These are phyloP conservation scores for Mesembrinibis cayennensis DNA, from an alignment of 2,113 vertebrate genomes.

Conservation along the genomic window DNA sequence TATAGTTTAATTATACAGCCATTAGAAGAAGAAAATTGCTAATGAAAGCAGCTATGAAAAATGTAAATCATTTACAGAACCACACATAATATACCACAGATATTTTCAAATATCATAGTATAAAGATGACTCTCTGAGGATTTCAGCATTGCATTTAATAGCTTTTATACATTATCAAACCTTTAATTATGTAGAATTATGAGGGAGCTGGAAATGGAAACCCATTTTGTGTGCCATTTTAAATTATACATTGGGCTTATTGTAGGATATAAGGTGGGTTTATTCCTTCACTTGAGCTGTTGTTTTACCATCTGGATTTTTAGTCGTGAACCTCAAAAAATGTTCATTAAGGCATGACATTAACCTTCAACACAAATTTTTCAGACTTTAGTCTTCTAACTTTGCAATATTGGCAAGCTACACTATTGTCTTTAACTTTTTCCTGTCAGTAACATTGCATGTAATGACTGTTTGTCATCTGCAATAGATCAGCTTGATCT, in stretches of 20 bases:
- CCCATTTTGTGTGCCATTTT: slow-evolving; percentile 19
- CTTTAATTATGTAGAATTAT: slow-evolving; percentile 46
- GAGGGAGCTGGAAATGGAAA: not conserved
- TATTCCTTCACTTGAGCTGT: slow-evolving; percentile 23
- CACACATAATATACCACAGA: not conserved
- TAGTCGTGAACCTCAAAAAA: not conserved
- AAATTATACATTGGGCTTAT: not conserved
- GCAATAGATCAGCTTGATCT: not conserved
- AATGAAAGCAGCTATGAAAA: slow-evolving; percentile 63
- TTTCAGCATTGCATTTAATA: slow-evolving; percentile 39
- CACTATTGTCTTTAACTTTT: not conserved
- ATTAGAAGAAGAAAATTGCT: slow-evolving; percentile 67
- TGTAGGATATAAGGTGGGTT: not conserved
- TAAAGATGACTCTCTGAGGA: slow-evolving; percentile 34
- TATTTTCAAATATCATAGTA: slow-evolving; percentile 22
- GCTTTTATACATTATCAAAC: slow-evolving; percentile 28
- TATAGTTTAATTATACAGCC: slow-evolving; percentile 68
- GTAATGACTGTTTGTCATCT: not conserved
- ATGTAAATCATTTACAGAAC: slow-evolving; percentile 48
- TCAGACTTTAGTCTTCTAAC: not conserved
- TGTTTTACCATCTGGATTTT: not conserved
- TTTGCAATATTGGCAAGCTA: not conserved
- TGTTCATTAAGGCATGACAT: not conserved
- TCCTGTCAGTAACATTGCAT: not conserved
- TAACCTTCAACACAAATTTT: slow-evolving; percentile 28